phyloP scores from a whole-genome alignment of 2,113 vertebrate species.

The Crypturellus undulatus region DNA sequence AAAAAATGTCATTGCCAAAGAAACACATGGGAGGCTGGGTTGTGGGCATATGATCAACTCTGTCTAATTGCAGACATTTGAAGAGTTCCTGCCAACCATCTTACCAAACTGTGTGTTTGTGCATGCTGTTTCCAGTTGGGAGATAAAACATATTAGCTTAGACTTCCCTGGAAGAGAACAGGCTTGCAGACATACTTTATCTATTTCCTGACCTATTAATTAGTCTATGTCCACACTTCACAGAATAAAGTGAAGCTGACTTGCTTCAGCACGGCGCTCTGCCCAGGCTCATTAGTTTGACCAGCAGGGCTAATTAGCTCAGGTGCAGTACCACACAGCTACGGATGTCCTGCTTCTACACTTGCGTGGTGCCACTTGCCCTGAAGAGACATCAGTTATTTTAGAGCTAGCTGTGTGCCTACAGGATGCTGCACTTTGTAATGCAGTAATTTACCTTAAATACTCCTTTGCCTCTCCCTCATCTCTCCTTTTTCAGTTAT shows the following conservation, averaged over 20 bases:
- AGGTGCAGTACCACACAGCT: background rate
- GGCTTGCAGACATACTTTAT: background rate
- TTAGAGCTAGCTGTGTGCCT: background rate
- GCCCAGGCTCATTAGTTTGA: background rate
- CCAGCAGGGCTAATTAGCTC: background rate
- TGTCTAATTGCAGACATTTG: background rate
- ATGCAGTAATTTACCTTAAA: background rate
- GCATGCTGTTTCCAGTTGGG: rapidly evolving
- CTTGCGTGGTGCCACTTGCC: background rate
- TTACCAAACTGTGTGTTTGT: background rate
- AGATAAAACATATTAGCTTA: background rate
- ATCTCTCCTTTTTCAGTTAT: background rate
- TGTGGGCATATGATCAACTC: background rate
- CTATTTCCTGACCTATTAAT: background rate
- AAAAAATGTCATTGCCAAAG: background rate
- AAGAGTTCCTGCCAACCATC: background rate
- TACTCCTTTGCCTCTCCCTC: rapidly evolving
- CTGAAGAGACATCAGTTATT: background rate
- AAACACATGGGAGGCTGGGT: background rate
- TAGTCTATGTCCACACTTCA: background rate
- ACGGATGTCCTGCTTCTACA: background rate
- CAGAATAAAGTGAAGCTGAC: background rate
- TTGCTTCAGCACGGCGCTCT: background rate
- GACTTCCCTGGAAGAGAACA: background rate
- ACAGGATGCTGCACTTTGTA: background rate